Evolutionary conservation across 2,797 vertebrate genomes (phyloP), one percentile per base, ranked within the genome.

Genomic region (Brotula barbata): DNA sequence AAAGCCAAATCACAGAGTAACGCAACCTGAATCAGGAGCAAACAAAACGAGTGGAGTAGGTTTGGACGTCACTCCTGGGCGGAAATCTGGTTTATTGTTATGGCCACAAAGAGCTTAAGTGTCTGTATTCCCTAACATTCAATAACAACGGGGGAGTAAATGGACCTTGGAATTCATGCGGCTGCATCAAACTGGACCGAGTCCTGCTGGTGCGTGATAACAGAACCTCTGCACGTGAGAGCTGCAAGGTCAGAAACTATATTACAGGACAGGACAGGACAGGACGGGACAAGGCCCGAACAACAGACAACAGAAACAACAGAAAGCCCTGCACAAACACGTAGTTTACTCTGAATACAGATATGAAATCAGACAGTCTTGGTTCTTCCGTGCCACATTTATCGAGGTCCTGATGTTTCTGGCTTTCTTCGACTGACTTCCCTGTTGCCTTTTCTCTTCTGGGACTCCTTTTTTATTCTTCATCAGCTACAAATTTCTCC

Each of bases 381-480:
- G 25, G 25, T 28, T 34, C 12, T 31, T 46, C 46, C 71, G 21
- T 3, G 48, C 71, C 70, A 77, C 73, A 71, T 83, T 78, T 77
- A 82, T 74, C 68, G 1, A 10, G 41, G 12, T 59, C 52, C 68
- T 53, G 40, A 55, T 52, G 37, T 73, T 76, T 84, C 71, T 61
- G 46, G 23, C 78, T 78, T 52, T 60, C 65, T 61, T 53, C 2
- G 0, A 74, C 36, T 67, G 36, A 58, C 60, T 51, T 53, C 34
- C 55, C 40, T 13, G 10, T 40, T 28, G 25, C 43, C 19, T 23
- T 54, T 56, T 67, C 50, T 71, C 56, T 78, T 47, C 46, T 63
- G 16, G 25, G 36, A 21, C 50, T 67, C 8, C 1, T 34, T 50
- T 17, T 20, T 28, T 28, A 4, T 28, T 28, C 25, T 28, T 28